Base-by-base conservation (phyloP, 2,113 vertebrate species). In the Tragelaphus buxtoni region DNA sequence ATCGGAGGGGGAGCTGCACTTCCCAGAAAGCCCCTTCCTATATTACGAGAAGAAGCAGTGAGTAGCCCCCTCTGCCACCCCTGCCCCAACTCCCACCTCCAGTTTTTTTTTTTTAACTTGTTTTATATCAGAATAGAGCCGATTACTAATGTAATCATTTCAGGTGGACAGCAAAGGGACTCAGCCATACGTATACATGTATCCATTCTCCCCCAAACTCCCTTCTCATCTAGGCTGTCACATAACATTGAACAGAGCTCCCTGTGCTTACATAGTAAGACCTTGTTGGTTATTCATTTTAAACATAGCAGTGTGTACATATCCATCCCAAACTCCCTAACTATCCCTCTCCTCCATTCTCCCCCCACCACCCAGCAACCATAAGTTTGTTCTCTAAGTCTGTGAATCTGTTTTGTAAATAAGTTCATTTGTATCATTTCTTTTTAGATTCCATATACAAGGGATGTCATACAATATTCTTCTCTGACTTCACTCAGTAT, bases 1-100 rank as follows among this genome's bases (percentile, higher is more conserved):
- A 47, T 94, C 18, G 6, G 97, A 98, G 79, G 99, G 99, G 79
- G 32, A 98, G n/a, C 98, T 99, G 85, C 87, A 65, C 97, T 99
- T 99, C 95, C 99, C 99, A 84, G 98, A 95, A 94, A 96, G 74
- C 85, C 94, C 96, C 9, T 92, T 87, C 1, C 95, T 96, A 69
- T 98, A 96, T 97, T 99, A 99, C 91, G 97, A 98, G 85, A 99
- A 98, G 96, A 98, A 99, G 16, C 98, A 99, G 99, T 99, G 98
- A 99, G 99, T 95, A 98, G 76, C 79, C 39, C n/a, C 32, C 30
- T 42, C 53, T 51, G 7, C 10, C 18, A 4, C 1, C 9, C 42
- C 20, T 77, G 58, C 74, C 49, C n/a, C 69, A 74, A 74, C 3
- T 14, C 42, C 60, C 42, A 35, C 45, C 89, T 91, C 86, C 4